These are phyloP conservation scores for Aricia agestis DNA, from an alignment of 1,140 invertebrate species.

Conservation along the genomic window DNA sequence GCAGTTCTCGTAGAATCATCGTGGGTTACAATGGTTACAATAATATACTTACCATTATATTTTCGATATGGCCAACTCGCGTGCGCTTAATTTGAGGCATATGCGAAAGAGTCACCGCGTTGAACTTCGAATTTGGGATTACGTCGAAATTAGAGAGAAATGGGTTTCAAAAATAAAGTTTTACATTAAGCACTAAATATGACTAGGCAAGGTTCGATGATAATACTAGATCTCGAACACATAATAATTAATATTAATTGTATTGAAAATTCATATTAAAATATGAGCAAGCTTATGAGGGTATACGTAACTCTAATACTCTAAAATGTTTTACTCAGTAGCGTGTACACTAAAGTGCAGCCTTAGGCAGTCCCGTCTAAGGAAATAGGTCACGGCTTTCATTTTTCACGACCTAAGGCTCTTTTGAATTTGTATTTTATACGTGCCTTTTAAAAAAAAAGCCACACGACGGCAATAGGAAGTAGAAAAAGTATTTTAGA, in stretches of 20 bases:
- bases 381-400: neutral
- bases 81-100: too few species aligned
- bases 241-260: too few species aligned
- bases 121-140: too few species aligned
- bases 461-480: neutral
- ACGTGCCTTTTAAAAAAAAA: neutral
- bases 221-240: neutral
- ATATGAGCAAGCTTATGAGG: neutral
- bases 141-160: too few species aligned
- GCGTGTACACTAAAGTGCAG: neutral
- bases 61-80: too few species aligned
- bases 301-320: neutral
- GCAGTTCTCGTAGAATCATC: too few species aligned
- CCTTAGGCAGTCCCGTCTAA: neutral
- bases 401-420: neutral
- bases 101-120: too few species aligned
- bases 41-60: too few species aligned
- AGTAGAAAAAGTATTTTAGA: neutral
- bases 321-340: neutral
- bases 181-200: too few species aligned
- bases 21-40: too few species aligned
- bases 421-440: constrained; percentile 1
- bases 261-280: neutral
- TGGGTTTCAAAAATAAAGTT: too few species aligned
- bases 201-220: too few species aligned